These are phyloP conservation scores for Schlechtendalia chinensis DNA, from an alignment of 1,140 invertebrate genomes.

Conservation along the genomic window DNA sequence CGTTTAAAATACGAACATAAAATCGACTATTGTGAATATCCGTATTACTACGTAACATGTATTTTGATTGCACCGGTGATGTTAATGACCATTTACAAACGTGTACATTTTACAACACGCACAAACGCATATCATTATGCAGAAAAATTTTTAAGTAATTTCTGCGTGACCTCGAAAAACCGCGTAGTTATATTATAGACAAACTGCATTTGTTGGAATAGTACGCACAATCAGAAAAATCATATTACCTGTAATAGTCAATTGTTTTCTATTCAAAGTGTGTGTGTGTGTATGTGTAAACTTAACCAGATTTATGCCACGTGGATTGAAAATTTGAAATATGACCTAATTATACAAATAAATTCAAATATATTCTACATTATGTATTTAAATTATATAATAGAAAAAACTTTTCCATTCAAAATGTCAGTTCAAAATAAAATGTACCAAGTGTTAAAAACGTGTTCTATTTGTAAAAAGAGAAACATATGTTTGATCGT, in stretches of 20 bases:
- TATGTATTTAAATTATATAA: too few species aligned
- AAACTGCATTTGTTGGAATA: conserved; percentile 5
- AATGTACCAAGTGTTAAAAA: too few species aligned
- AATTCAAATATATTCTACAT: not conserved
- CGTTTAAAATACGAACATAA: conserved; percentile 1
- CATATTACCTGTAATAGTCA: conserved; percentile 21
- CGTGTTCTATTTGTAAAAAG: too few species aligned
- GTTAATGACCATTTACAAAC: not conserved
- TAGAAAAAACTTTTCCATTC: too few species aligned
- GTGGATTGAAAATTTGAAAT: not conserved
- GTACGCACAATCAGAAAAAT: not conserved
- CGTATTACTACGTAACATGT: not conserved
- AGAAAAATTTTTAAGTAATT: conserved; percentile 1
- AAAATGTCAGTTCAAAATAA: too few species aligned
- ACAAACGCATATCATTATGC: not conserved
- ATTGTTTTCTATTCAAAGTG: not conserved
- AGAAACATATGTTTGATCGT: too few species aligned
- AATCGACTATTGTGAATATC: not conserved
- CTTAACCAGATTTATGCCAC: not conserved
- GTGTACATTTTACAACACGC: not conserved
- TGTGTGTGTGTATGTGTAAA: not conserved
- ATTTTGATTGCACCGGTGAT: not conserved
- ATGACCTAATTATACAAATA: conserved; percentile 3
- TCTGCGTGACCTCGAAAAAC: conserved; percentile 18
- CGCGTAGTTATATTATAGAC: not conserved